Percentiles rank a stretch among this genome's conserved stretches.
These are phyloP conservation scores for Magallana ariakensis DNA, from an alignment of 1,140 invertebrate genomes.

Conservation along the genomic window DNA sequence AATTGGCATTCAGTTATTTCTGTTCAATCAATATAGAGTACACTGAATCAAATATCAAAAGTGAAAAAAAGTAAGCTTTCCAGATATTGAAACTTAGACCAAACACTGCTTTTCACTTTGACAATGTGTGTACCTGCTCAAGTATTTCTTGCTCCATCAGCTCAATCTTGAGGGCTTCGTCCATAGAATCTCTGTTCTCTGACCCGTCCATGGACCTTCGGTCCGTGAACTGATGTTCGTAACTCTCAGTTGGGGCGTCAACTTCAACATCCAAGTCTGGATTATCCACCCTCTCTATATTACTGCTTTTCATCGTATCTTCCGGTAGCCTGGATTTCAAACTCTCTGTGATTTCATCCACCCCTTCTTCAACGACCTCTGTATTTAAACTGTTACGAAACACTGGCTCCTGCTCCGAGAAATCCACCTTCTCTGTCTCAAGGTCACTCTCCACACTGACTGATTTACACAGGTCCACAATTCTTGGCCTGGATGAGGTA, in stretches of 20 bases:
- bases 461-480: conserved; percentile 41
- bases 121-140: neutral
- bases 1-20: too few relatives aligned
- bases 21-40: too few relatives aligned
- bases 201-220: neutral
- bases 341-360: neutral
- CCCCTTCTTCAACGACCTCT: neutral
- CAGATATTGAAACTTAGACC: too few relatives aligned
- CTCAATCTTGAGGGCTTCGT: neutral
- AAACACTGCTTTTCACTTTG: too few relatives aligned
- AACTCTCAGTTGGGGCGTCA: neutral
- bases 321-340: neutral
- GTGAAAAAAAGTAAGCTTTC: too few relatives aligned
- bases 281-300: neutral
- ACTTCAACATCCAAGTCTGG: neutral
- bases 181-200: neutral
- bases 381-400: conserved; percentile 12
- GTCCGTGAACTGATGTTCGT: neutral
- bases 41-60: too few relatives aligned
- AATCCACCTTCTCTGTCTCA: conserved; percentile 63
- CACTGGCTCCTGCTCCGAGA: conserved; percentile 55
- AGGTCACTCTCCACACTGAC: conserved; percentile 48
- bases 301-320: neutral
- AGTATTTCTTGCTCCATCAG: neutral
- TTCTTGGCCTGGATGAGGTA: neutral